These are phyloP conservation scores for Emydocephalus ijimae DNA, from an alignment of 2,113 vertebrate genomes.

Conservation along the genomic window DNA sequence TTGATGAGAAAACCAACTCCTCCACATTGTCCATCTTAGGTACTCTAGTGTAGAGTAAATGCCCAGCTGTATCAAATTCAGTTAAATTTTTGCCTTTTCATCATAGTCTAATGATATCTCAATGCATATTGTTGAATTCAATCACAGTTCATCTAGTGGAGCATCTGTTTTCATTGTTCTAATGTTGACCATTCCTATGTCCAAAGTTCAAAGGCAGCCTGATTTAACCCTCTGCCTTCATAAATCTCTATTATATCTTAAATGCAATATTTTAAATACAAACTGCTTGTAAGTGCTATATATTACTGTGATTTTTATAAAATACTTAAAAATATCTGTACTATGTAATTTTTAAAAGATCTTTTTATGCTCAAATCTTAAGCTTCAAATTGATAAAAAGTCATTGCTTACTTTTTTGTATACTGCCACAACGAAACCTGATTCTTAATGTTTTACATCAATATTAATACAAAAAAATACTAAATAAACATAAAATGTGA, in stretches of 20 bases:
- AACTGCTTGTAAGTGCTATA: constrained; percentile 46
- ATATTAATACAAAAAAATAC: not conserved
- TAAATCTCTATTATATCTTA: not conserved
- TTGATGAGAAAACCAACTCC: not conserved
- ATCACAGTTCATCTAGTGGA: not conserved
- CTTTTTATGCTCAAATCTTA: not conserved
- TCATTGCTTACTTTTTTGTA: not conserved
- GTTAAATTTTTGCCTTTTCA: not conserved
- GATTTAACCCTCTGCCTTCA: not conserved
- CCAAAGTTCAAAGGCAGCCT: not conserved
- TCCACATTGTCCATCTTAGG: not conserved
- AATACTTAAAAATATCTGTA: not conserved
- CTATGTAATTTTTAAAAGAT: not conserved
- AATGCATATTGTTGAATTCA: not conserved
- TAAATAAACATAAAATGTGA: not conserved
- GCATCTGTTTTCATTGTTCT: not conserved
- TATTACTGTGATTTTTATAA: constrained; percentile 6
- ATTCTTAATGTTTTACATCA: not conserved
- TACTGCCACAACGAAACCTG: not conserved
- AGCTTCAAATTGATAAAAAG: not conserved
- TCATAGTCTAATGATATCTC: not conserved
- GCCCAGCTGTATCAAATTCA: not conserved
- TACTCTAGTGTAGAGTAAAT: not conserved
- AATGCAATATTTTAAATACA: not conserved
- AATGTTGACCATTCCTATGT: not conserved